Base-by-base conservation (phyloP, 2,797 vertebrate species). In the Acestrorhynchus altus region DNA sequence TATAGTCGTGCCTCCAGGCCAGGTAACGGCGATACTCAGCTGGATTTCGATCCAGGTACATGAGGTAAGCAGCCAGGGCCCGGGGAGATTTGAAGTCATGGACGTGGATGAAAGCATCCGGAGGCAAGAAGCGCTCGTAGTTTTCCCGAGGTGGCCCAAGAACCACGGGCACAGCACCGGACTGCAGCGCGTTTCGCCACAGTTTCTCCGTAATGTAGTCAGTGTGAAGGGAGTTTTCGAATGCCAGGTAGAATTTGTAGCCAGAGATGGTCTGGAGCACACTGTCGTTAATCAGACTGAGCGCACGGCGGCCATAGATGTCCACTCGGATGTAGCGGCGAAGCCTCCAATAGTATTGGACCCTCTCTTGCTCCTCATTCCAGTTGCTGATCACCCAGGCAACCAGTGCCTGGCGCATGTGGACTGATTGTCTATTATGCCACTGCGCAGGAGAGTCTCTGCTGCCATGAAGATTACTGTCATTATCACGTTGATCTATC, bases 161-260 rank as follows among this genome's bases (percentile, higher is more conserved):
- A 20, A 96, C 97, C 1, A 99, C 89, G 0, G 98, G 97, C 46
- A 99, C 94, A 0, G 95, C 66, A 0, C 96, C 93, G 0, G 94
- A 93, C 15, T 85, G 60, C 83, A 96, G 93, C 0, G 96, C 89
- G 0, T 99, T 99, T 54, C 87, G 85, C 98, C 98, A 99, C 47
- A 99, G 90, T 86, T 99, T 99, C 85, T 99, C 98, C 0, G 98
- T 98, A 85, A 99, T 96, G 60, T 99, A 99, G 85, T 99, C 95
- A 83, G 92, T 0, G 96, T 1, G 69, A 92, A 82, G 93, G 83
- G 97, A 98, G 90, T 99, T 99, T 86, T 99, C 97, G 13, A 98
- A 95, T 9, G 98, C 94, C 80, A 99, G 89, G 88, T 99, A 99
- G 89, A 99, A 98, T 85, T 95, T 95, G 92, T 98, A 99, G 54